Evolutionary conservation across 2,888 invertebrate genomes (phyloP).

Genomic region (Leucania comma): DNA sequence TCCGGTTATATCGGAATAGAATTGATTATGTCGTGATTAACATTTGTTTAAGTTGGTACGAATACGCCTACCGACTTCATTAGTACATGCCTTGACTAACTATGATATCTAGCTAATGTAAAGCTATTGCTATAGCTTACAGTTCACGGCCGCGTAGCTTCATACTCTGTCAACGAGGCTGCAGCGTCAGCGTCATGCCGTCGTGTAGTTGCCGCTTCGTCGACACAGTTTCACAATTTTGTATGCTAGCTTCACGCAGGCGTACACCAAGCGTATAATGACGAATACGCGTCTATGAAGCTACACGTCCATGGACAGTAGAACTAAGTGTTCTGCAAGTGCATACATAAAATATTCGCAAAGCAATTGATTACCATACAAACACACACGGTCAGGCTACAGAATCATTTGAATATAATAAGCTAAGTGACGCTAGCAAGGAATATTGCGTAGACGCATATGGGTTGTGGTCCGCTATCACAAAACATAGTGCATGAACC

Average conservation of each 20-base stretch:
- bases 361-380: conserved; percentile 46
- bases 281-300: too few relatives aligned
- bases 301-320: too few relatives aligned
- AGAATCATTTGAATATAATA: conserved; percentile 61
- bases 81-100: background rate
- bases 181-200: too few relatives aligned
- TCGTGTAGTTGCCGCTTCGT: too few relatives aligned
- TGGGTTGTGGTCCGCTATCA: conserved; percentile 31
- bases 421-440: conserved; percentile 33
- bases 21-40: conserved; percentile 18
- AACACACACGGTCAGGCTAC: conserved; percentile 23
- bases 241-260: too few relatives aligned
- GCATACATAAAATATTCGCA: conserved; percentile 34
- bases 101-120: conserved; percentile 11
- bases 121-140: background rate
- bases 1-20: background rate
- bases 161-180: too few relatives aligned
- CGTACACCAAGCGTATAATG: too few relatives aligned
- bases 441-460: conserved; percentile 28
- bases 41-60: conserved; percentile 12
- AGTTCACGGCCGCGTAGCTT: too few relatives aligned
- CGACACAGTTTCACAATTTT: too few relatives aligned
- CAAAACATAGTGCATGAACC: background rate
- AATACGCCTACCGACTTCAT: conserved; percentile 21
- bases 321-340: background rate